phyloP scores from a whole-genome alignment of 2,113 vertebrate species.

The Etia nguti region DNA sequence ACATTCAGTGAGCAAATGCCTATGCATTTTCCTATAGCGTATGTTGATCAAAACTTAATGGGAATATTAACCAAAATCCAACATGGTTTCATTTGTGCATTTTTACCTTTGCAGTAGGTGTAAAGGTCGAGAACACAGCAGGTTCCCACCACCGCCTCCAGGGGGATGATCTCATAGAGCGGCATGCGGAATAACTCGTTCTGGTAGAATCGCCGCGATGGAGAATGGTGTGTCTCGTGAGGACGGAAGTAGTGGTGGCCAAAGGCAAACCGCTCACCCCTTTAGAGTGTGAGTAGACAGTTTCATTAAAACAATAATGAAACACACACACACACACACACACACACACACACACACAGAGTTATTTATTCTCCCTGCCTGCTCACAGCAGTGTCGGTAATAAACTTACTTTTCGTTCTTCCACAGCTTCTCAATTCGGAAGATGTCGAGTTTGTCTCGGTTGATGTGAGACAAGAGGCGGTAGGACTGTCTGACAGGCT shows the following conservation, averaged over 20 bases:
- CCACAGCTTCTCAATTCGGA: constrained; percentile 98
- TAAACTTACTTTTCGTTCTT: constrained; percentile 92
- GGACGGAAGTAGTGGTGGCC: constrained; percentile 99
- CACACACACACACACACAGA: not conserved
- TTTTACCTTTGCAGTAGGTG: constrained; percentile 95
- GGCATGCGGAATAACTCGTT: constrained; percentile 97
- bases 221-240: constrained; percentile 96
- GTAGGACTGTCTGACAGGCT: constrained; percentile 93
- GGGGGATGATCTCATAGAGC: constrained; percentile 93
- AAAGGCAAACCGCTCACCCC: constrained; percentile 95
- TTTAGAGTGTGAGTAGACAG: constrained; percentile 31
- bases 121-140: constrained; percentile 97
- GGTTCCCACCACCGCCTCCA: constrained; percentile 93
- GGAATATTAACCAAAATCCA: not conserved
- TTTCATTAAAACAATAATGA: not conserved
- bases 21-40: not conserved
- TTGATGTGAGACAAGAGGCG: constrained; percentile 92
- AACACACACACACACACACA: not conserved
- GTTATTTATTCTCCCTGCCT: not conserved
- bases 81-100: not conserved
- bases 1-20: not conserved
- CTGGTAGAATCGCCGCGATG: constrained; percentile 94
- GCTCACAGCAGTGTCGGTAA: not conserved
- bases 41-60: not conserved
- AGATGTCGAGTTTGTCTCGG: constrained; percentile 95